A percentile compares a stretch with the other conserved stretches of the same genome.
phyloP scores from a whole-genome alignment of 2,797 vertebrate species.

The Diceros bicornis region DNA sequence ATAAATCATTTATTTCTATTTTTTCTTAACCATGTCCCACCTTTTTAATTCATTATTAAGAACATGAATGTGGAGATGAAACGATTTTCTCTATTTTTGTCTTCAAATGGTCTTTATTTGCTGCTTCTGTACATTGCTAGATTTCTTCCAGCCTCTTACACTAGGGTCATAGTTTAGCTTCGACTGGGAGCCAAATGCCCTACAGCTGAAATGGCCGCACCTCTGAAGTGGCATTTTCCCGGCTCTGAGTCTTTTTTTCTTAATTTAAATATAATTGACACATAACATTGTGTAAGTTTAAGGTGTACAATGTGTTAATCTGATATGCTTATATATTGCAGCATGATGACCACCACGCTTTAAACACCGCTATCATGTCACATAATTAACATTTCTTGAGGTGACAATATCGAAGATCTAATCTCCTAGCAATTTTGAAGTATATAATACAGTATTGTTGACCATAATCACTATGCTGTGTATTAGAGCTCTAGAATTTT shows the following conservation, averaged over 20 bases:
- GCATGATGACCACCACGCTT: background rate
- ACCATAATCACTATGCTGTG: too few relatives aligned
- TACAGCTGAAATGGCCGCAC: slow-evolving; percentile 70
- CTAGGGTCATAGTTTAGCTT: slow-evolving; percentile 39
- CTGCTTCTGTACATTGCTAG: slow-evolving; percentile 42
- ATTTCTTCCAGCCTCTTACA: slow-evolving; percentile 50
- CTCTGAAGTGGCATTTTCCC: slow-evolving; percentile 77
- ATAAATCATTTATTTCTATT: slow-evolving; percentile 15
- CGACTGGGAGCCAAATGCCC: slow-evolving; percentile 71
- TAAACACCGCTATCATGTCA: background rate
- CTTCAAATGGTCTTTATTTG: slow-evolving; percentile 69
- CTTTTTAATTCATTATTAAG: slow-evolving; percentile 55
- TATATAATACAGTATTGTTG: background rate
- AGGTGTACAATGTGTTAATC: background rate
- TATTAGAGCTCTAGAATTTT: too few relatives aligned
- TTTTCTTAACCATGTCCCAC: slow-evolving; percentile 45
- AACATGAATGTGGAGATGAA: slow-evolving; percentile 53
- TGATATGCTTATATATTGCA: background rate
- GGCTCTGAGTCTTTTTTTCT: background rate
- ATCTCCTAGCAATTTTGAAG: background rate
- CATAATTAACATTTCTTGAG: background rate
- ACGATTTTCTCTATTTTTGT: slow-evolving; percentile 74
- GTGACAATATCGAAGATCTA: background rate
- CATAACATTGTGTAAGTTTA: too few relatives aligned
- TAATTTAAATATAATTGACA: too few relatives aligned